Conservation (phyloP, 2,113 vertebrate genomes). For the Phaethornis superciliosus region DNA sequence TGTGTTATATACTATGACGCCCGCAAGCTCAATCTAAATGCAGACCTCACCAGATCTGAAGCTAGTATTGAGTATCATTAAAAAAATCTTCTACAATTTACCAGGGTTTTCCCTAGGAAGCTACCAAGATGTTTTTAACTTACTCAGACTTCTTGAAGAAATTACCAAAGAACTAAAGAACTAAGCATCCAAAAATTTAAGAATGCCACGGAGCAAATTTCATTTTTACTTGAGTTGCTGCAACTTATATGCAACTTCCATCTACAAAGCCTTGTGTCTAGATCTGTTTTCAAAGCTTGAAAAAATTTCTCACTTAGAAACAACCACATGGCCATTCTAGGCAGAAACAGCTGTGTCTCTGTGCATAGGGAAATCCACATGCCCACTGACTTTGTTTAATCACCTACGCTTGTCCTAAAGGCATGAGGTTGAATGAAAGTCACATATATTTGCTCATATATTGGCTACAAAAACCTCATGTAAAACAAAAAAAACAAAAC, state of each 20-base stretch:
- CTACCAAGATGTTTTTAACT: neutral
- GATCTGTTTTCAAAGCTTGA: neutral
- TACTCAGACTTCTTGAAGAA: neutral
- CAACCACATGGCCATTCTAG: neutral
- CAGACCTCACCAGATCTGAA: neutral
- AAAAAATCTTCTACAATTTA: neutral
- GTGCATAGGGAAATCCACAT: neutral
- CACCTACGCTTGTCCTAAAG: neutral
- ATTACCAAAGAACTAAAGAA: neutral
- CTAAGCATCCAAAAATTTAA: neutral
- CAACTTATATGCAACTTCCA: neutral
- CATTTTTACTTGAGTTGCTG: neutral
- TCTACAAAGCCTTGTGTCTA: neutral
- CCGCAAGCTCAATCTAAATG: neutral
- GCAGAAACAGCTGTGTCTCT: neutral
- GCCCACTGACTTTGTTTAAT: neutral
- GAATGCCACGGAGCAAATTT: neutral
- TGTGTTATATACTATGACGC: neutral
- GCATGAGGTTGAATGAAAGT: neutral
- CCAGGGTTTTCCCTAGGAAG: neutral
- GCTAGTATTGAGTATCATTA: neutral
- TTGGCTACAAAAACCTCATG: neutral
- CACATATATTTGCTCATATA: slow-evolving; percentile 29
- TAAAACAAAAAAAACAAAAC: neutral
- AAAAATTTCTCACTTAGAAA: neutral